These are phyloP conservation scores for Alcedo atthis DNA, from an alignment of 2,797 vertebrate species.

Conservation along the genomic window DNA sequence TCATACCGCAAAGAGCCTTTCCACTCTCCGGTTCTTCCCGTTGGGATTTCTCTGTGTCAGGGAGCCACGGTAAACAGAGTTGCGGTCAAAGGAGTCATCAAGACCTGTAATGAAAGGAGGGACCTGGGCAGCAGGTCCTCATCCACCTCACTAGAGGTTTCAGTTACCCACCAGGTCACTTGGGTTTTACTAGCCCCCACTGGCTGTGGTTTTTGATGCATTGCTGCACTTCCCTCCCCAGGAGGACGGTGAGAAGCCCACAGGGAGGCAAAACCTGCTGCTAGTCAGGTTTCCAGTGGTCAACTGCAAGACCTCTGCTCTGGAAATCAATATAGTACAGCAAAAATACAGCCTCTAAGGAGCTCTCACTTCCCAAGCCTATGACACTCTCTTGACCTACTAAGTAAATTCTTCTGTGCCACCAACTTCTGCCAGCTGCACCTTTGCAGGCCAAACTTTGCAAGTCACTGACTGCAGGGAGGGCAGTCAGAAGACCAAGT, in stretches of 20 bases:
- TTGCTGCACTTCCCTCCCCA: rapidly evolving
- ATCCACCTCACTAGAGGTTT: background rate
- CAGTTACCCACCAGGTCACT: background rate
- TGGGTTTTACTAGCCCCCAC: rapidly evolving
- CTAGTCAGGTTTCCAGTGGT: background rate
- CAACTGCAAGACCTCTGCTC: background rate
- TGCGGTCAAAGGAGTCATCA: conserved; percentile 76
- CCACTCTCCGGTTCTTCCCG: conserved; percentile 58
- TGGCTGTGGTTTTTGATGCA: background rate
- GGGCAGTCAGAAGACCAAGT: background rate
- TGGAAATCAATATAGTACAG: background rate
- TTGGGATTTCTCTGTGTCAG: conserved; percentile 88
- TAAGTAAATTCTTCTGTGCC: background rate
- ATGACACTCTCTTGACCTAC: rapidly evolving
- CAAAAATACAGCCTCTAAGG: background rate
- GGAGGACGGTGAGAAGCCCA: background rate
- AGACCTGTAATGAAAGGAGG: conserved; percentile 41
- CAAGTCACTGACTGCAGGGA: background rate
- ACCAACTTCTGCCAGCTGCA: background rate
- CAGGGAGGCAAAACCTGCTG: background rate
- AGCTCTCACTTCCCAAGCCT: background rate
- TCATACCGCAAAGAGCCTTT: conserved; percentile 81
- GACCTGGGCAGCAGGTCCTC: background rate
- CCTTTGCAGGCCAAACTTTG: background rate
- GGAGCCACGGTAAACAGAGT: conserved; percentile 82